These are phyloP conservation scores for Ostrea denselamellosa DNA, from an alignment of 1,140 invertebrate genomes.

Conservation along the genomic window DNA sequence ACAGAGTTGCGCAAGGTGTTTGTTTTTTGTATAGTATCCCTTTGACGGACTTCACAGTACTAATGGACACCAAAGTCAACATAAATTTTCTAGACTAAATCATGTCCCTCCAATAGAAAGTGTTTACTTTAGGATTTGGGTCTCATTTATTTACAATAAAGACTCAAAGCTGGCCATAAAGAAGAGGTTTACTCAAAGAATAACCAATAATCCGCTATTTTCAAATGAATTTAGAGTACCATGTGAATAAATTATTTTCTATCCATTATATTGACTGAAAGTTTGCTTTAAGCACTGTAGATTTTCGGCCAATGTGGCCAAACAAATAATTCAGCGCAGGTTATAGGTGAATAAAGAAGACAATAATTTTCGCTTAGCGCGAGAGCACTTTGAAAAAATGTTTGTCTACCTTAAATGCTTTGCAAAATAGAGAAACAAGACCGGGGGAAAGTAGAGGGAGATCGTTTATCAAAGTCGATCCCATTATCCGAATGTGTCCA, in stretches of 20 bases:
- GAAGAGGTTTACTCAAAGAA: constrained; percentile 39
- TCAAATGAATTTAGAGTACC: constrained; percentile 35
- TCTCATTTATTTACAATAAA: constrained; percentile 39
- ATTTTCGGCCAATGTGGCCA: constrained; percentile 22
- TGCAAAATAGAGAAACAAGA: constrained; percentile 3
- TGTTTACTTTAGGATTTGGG: constrained; percentile 26
- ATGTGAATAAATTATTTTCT: constrained; percentile 40
- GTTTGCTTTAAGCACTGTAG: constrained; percentile 33
- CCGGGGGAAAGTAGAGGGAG: not conserved
- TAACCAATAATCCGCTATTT: constrained; percentile 38
- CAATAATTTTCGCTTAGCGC: not conserved
- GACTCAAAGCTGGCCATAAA: constrained; percentile 28
- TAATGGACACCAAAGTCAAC: constrained; percentile 28
- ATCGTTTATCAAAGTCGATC: not conserved
- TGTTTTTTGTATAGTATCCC: constrained; percentile 29
- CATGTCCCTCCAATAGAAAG: constrained; percentile 23
- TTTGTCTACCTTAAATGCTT: constrained; percentile 22
- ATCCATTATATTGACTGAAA: constrained; percentile 24
- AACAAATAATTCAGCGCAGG: constrained; percentile 21
- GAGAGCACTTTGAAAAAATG: constrained; percentile 28
- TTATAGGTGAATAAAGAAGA: not conserved
- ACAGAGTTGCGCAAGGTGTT: constrained; percentile 21
- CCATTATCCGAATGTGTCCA: not conserved
- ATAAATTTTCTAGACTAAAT: constrained; percentile 35
- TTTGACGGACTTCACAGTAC: not conserved